Conservation (phyloP, 2,888 invertebrate species). For the Oxyteleia sp. region DNA sequence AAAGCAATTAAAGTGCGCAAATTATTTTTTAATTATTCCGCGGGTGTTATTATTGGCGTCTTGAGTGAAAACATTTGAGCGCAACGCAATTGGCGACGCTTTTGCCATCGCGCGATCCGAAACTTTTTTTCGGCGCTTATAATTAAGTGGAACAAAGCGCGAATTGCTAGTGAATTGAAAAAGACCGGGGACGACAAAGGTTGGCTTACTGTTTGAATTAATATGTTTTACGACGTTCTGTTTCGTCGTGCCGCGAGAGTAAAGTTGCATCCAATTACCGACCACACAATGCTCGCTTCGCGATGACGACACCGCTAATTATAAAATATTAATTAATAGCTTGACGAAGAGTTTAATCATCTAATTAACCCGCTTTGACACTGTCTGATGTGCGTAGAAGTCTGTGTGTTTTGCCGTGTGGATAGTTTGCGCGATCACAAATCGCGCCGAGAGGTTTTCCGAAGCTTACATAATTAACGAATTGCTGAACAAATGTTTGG, state of each 20-base stretch:
- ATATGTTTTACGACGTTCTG: constrained; percentile 31
- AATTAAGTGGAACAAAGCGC: constrained; percentile 26
- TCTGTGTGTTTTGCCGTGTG: constrained; percentile 24
- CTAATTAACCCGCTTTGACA: constrained; percentile 78
- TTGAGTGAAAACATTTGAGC: not conserved
- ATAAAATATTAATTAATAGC: constrained; percentile 83
- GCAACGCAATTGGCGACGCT: not conserved
- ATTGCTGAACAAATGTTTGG: too few species aligned
- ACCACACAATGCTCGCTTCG: constrained; percentile 71
- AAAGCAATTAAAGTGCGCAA: not conserved
- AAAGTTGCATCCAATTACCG: constrained; percentile 79
- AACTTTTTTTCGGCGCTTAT: constrained; percentile 3
- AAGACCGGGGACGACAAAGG: constrained; percentile 22
- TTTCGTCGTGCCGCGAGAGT: constrained; percentile 57
- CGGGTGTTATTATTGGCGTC: not conserved
- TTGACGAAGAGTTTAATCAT: constrained; percentile 79
- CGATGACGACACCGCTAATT: constrained; percentile 78
- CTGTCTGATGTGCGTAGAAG: constrained; percentile 56
- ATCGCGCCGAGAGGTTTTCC: too few species aligned
- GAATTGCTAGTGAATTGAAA: constrained; percentile 20
- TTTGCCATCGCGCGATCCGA: not conserved
- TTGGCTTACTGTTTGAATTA: constrained; percentile 42
- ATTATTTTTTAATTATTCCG: not conserved
- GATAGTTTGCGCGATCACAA: constrained; percentile 51
- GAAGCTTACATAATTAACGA: too few species aligned